A percentile compares a stretch with the other conserved stretches of the same genome.
Conservation (phyloP, 2,113 vertebrate genomes). For the Globicephala melas region DNA sequence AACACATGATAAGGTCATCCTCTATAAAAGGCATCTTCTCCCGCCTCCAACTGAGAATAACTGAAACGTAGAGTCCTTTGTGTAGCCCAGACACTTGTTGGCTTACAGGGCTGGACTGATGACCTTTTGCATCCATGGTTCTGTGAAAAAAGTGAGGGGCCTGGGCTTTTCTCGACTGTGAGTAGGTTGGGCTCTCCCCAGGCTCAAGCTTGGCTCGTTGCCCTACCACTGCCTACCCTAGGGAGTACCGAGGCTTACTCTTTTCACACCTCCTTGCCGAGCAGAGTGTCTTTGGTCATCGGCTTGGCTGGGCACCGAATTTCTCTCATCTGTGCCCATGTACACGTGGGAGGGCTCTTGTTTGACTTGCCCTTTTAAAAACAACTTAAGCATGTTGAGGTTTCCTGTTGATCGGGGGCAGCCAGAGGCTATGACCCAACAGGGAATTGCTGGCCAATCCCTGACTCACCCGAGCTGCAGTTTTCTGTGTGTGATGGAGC, state of each 20-base stretch:
- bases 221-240: not conserved
- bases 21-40: not conserved
- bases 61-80: not conserved
- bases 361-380: slow-evolving; percentile 70
- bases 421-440: slow-evolving; percentile 70
- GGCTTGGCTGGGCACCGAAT: slow-evolving; percentile 19
- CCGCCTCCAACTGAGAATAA: not conserved
- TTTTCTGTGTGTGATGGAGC: slow-evolving; percentile 62
- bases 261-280: not conserved
- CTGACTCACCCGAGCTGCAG: slow-evolving; percentile 54
- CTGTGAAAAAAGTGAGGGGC: not conserved
- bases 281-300: slow-evolving; percentile 14
- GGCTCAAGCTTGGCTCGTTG: not conserved
- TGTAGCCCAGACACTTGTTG: not conserved
- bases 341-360: slow-evolving; percentile 40
- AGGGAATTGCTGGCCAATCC: slow-evolving; percentile 63
- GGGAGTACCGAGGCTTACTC: not conserved
- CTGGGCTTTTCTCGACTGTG: not conserved
- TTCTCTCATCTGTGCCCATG: slow-evolving; percentile 53
- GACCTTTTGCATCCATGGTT: not conserved
- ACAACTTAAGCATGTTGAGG: slow-evolving; percentile 67
- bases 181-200: not conserved
- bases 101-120: not conserved
- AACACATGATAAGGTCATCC: not conserved
- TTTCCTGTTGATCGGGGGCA: slow-evolving; percentile 73